These are phyloP conservation scores for Acleris sparsana DNA, from an alignment of 2,888 invertebrate genomes.

Conservation along the genomic window DNA sequence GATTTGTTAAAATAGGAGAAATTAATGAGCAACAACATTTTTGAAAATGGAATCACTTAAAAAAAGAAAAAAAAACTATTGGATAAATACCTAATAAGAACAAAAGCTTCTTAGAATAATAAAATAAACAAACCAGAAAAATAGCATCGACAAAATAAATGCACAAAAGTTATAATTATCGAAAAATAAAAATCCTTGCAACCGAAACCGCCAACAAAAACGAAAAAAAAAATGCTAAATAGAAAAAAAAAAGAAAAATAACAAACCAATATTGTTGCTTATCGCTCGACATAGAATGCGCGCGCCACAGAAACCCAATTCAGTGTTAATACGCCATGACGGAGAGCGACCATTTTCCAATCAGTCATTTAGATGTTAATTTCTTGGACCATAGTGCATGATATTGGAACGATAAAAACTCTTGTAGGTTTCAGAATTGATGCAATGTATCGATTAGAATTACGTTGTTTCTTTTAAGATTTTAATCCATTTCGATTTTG, in stretches of 20 bases:
- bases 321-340: slow-evolving; percentile 79
- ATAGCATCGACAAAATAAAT: not conserved
- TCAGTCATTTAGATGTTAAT: slow-evolving; percentile 81
- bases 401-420: slow-evolving; percentile 67
- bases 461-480: slow-evolving; percentile 35
- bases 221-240: not conserved
- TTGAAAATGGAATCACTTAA: no score
- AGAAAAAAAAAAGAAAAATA: slow-evolving; percentile 43
- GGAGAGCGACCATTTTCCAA: slow-evolving; percentile 73
- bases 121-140: not conserved
- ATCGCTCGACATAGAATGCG: slow-evolving; percentile 64
- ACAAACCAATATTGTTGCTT: slow-evolving; percentile 63
- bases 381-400: slow-evolving; percentile 80
- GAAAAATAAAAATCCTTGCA: not conserved
- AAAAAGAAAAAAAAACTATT: no score
- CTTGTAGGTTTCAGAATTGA: slow-evolving; percentile 40
- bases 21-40: no score
- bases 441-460: slow-evolving; percentile 45
- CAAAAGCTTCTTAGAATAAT: not conserved
- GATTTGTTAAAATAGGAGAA: no score
- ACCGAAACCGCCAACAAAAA: not conserved
- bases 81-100: not conserved
- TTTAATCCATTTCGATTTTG: slow-evolving; percentile 36
- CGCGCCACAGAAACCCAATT: slow-evolving; percentile 79
- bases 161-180: not conserved